A percentile compares a stretch with the other conserved stretches of the same genome.
These are phyloP conservation scores for Autographa pulchrina DNA, from an alignment of 2,888 invertebrate species.

Conservation along the genomic window DNA sequence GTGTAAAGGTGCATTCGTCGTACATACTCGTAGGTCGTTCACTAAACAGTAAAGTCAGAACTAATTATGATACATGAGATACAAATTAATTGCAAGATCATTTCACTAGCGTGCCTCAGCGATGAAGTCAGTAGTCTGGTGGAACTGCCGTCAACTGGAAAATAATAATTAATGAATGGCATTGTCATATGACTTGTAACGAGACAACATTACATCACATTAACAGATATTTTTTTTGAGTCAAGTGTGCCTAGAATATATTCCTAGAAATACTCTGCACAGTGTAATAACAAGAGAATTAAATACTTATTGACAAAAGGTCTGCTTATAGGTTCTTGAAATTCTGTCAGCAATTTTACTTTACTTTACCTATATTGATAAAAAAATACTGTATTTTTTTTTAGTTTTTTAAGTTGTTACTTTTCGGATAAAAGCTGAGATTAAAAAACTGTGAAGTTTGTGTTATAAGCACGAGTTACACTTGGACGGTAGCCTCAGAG, in stretches of 20 bases:
- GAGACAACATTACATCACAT: background rate
- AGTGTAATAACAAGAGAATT: too few relatives aligned
- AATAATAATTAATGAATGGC: conserved; percentile 61
- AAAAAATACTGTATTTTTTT: too few relatives aligned
- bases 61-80: conserved; percentile 68
- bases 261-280: too few relatives aligned
- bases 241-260: too few relatives aligned
- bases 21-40: conserved; percentile 27
- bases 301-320: too few relatives aligned
- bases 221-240: background rate
- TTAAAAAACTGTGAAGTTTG: background rate
- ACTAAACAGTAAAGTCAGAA: conserved; percentile 24
- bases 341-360: too few relatives aligned
- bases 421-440: too few relatives aligned
- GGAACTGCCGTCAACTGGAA: conserved; percentile 73
- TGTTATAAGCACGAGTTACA: background rate
- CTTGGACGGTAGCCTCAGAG: background rate
- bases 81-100: conserved; percentile 70
- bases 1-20: conserved; percentile 5
- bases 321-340: too few relatives aligned
- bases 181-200: conserved; percentile 47
- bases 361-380: too few relatives aligned
- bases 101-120: conserved; percentile 64
- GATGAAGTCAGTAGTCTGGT: conserved; percentile 70
- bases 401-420: too few relatives aligned